Evolutionary conservation across 2,888 invertebrate species (phyloP), one percentile per base, ranked within the genome.

Genomic region (Syrphus vitripennis): DNA sequence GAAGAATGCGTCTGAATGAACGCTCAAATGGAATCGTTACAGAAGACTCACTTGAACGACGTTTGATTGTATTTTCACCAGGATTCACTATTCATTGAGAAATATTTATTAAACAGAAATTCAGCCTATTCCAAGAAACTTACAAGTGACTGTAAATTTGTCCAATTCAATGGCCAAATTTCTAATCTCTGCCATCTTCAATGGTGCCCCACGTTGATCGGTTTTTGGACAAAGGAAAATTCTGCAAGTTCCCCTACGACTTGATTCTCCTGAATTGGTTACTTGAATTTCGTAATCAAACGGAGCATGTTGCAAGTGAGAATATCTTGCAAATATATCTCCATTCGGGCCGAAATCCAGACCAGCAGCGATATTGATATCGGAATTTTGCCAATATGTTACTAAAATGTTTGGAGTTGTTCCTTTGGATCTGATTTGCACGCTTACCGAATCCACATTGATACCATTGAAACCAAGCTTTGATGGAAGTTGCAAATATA

Each of bases 11-110:
- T 4, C 59, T 34, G 21, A 59, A 97, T 3, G 96, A 96, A 67
- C 95, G 94, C 90, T 96, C 96, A 91, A 95, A 97, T 0, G 97
- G 97, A 90, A 97, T 96, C 10, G 97, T 97, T 40, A 97, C 95
- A 0, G 96, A 95, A 0, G 97, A 97, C 12, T 96, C 94, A 0
- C 92, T 91, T 2, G 97, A 97, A 34, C 92, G 91, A 6, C 96
- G 95, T 0, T 93, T 93, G 75, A 97, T 94, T 0, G 93, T 94
- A 91, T 96, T 96, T 87, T 92, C 92, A 4, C 96, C 96, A 7
- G 95, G 94, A 53, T 93, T 93, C 88, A 97, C 97, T 97, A 91
- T n/a, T n/a, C n/a, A 1, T 89, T 88, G 45, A 53, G 9, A 2
- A 53, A 10, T 2, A 24, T 14, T 10, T 1, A 21, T 55, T 67